Evolutionary conservation across 1,140 invertebrate genomes (phyloP).

Genomic region (Drosophila yakuba): DNA sequence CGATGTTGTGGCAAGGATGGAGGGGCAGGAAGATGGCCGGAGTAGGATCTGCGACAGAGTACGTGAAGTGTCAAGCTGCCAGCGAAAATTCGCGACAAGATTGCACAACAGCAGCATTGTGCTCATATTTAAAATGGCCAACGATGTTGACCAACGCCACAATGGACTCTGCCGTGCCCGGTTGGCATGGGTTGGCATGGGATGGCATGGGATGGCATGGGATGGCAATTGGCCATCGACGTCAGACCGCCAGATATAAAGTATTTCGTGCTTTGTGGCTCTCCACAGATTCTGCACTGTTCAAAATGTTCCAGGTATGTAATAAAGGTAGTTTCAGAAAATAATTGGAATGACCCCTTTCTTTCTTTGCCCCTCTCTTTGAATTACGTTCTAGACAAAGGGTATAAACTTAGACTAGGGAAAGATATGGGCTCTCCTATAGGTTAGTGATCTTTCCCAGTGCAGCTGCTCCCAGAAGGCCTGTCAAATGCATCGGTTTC

Average conservation of each 20-base stretch:
- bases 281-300: not conserved
- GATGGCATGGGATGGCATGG: not conserved
- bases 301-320: not conserved
- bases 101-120: conserved; percentile 52
- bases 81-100: conserved; percentile 56
- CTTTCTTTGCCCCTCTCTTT: too few relatives aligned
- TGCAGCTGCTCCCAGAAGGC: conserved; percentile 10
- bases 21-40: not conserved
- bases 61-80: conserved; percentile 62
- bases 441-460: not conserved
- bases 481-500: conserved; percentile 55
- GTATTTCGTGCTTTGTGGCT: conserved; percentile 26
- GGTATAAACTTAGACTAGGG: too few relatives aligned
- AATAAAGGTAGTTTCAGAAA: too few relatives aligned
- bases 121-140: conserved; percentile 72
- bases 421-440: too few relatives aligned
- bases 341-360: too few relatives aligned
- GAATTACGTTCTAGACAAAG: too few relatives aligned
- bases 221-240: conserved; percentile 37
- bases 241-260: conserved; percentile 22
- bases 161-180: conserved; percentile 14
- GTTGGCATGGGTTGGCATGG: too few relatives aligned
- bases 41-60: conserved; percentile 11
- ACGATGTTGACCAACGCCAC: conserved; percentile 50
- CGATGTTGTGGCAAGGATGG: not conserved